phyloP scores from a whole-genome alignment of 2,797 vertebrate species.

The Onychomys leucogaster region DNA sequence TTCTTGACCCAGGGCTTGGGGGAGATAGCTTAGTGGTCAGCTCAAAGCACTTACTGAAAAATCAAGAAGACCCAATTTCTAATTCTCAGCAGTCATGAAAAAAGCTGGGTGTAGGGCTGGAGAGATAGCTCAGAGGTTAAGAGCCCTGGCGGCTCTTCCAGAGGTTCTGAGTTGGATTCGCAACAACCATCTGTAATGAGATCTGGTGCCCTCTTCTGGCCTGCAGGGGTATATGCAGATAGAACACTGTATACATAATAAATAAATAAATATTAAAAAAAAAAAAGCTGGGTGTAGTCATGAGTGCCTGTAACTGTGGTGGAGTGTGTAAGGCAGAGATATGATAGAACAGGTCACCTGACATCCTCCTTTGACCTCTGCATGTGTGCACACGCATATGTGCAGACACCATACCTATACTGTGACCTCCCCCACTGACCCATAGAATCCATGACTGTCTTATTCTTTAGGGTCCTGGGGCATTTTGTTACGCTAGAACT shows the following conservation, averaged over 20 bases:
- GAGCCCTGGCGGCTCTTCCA: too few relatives aligned
- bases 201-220: too few relatives aligned
- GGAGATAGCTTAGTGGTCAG: background rate
- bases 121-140: too few relatives aligned
- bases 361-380: background rate
- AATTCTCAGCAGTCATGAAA: background rate
- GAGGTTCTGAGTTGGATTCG: too few relatives aligned
- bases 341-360: background rate
- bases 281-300: background rate
- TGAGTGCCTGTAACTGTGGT: background rate
- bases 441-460: background rate
- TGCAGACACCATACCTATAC: background rate
- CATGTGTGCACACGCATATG: background rate
- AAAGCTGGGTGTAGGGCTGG: background rate
- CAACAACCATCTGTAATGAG: too few relatives aligned
- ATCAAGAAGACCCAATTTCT: background rate
- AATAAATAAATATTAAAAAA: too few relatives aligned
- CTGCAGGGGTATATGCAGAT: too few relatives aligned
- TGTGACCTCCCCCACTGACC: background rate
- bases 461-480: background rate
- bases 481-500: background rate
- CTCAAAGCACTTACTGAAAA: background rate
- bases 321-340: background rate
- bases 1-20: background rate
- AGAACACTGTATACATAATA: too few relatives aligned